A percentile compares a stretch with the other conserved stretches of the same genome.
phyloP scores from a whole-genome alignment of 1,140 invertebrate genomes.

The Theocolax elegans region DNA sequence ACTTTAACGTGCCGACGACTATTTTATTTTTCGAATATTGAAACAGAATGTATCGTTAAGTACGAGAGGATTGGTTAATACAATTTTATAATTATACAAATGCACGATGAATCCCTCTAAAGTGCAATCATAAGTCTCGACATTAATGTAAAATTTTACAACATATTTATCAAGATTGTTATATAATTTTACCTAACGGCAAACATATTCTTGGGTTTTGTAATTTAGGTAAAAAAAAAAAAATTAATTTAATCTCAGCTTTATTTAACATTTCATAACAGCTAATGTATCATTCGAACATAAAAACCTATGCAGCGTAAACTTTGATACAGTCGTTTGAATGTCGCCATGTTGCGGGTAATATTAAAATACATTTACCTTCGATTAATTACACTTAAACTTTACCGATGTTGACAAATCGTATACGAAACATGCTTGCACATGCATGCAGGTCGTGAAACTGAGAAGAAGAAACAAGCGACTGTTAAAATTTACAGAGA shows the following conservation, averaged over 20 bases:
- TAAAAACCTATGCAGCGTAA: neutral
- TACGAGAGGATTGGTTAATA: too few relatives aligned
- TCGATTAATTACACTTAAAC: neutral
- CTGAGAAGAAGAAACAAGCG: too few relatives aligned
- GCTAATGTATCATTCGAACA: neutral
- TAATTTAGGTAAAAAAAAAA: neutral
- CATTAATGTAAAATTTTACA: neutral
- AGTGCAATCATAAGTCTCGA: slow-evolving; percentile 1
- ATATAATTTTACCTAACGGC: slow-evolving; percentile 3
- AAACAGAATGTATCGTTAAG: too few relatives aligned
- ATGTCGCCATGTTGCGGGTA: neutral
- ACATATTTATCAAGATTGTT: slow-evolving; percentile 6
- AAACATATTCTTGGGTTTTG: neutral
- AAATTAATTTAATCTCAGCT: neutral
- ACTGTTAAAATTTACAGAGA: too few relatives aligned
- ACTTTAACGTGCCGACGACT: too few relatives aligned
- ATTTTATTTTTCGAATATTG: too few relatives aligned
- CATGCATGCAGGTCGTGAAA: neutral
- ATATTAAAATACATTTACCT: slow-evolving; percentile 11
- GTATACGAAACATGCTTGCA: too few relatives aligned
- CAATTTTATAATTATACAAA: too few relatives aligned
- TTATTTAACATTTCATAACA: slow-evolving; percentile 15
- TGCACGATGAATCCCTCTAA: too few relatives aligned
- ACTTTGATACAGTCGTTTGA: neutral
- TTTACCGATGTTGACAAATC: neutral